Percentiles rank a stretch among this genome's conserved stretches.
phyloP scores from a whole-genome alignment of 1,140 invertebrate species.

The Drosophila mojavensis region DNA sequence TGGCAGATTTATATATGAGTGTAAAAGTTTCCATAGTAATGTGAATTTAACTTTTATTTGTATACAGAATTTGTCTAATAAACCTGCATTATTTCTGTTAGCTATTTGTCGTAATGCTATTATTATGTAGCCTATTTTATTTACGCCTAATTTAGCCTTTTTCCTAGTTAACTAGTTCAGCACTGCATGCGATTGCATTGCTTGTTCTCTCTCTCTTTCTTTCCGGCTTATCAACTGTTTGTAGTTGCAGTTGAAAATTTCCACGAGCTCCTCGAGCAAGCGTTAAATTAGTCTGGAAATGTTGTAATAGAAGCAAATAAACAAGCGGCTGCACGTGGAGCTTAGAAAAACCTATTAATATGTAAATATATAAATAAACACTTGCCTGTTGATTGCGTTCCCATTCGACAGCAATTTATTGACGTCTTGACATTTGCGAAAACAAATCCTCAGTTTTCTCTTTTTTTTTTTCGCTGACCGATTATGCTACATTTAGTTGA shows the following conservation, averaged over 20 bases:
- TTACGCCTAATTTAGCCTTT: background rate
- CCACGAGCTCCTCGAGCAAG: background rate
- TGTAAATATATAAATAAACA: too few species aligned
- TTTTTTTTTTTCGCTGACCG: constrained; percentile 12
- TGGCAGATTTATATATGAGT: too few species aligned
- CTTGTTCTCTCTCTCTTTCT: background rate
- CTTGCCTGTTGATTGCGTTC: background rate
- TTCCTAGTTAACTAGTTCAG: background rate
- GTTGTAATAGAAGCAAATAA: background rate
- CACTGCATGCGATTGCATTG: background rate
- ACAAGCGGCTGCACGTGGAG: constrained; percentile 5
- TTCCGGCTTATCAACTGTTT: constrained; percentile 4
- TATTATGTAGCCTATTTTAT: background rate
- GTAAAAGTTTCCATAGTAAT: too few species aligned
- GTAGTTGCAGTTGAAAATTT: constrained; percentile 14
- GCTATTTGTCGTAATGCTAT: too few species aligned
- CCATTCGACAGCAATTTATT: constrained; percentile 28
- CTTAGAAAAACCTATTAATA: background rate
- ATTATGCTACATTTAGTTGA: constrained; percentile 32
- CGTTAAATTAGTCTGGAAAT: constrained; percentile 4
- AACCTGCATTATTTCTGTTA: too few species aligned
- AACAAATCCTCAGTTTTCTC: constrained; percentile 8
- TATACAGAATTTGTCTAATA: too few species aligned
- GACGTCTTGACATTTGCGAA: constrained; percentile 27
- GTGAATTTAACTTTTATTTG: too few species aligned